Conservation (phyloP, 37 sponge, comb jelly and placozoan species). For the Amphimedon queenslandica region DNA sequence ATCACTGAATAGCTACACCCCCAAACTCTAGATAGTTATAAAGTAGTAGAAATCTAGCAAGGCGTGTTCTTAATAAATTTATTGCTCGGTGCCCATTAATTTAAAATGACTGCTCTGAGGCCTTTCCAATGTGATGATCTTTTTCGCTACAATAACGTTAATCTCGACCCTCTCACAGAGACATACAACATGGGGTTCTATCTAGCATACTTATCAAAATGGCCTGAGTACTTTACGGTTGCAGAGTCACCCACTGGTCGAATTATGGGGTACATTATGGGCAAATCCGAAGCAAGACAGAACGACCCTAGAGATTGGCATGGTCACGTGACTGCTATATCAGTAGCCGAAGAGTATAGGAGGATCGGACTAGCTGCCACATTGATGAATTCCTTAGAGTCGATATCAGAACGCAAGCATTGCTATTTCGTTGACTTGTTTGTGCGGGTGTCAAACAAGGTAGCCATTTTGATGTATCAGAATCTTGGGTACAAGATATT, state of each 20-base stretch:
- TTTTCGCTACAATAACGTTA: constrained; percentile 79
- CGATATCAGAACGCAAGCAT: constrained; percentile 83
- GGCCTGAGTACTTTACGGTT: constrained; percentile 95
- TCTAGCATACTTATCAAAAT: constrained; percentile 73
- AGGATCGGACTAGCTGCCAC: constrained; percentile 84
- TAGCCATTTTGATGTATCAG: constrained; percentile 92
- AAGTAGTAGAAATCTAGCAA: no score
- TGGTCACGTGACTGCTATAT: constrained; percentile 97
- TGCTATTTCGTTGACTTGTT: constrained; percentile 96
- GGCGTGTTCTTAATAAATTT: no score
- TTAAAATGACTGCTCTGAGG: constrained; percentile 74
- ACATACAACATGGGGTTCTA: constrained; percentile 89
- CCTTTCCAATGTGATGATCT: constrained; percentile 84
- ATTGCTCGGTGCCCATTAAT: background rate
- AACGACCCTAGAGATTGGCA: constrained; percentile 86
- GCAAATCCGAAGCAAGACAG: constrained; percentile 73
- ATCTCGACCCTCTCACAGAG: constrained; percentile 92
- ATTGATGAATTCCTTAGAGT: constrained; percentile 87
- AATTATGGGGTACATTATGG: constrained; percentile 97
- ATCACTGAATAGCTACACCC: no score
- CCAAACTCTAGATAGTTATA: no score
- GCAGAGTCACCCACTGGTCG: constrained; percentile 85
- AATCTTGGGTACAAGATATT: constrained; percentile 88
- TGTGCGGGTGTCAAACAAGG: constrained; percentile 86
- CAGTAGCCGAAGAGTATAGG: constrained; percentile 81